Base-by-base conservation (phyloP, 2,888 invertebrate genomes). In the Chaitophorus viminalis region DNA sequence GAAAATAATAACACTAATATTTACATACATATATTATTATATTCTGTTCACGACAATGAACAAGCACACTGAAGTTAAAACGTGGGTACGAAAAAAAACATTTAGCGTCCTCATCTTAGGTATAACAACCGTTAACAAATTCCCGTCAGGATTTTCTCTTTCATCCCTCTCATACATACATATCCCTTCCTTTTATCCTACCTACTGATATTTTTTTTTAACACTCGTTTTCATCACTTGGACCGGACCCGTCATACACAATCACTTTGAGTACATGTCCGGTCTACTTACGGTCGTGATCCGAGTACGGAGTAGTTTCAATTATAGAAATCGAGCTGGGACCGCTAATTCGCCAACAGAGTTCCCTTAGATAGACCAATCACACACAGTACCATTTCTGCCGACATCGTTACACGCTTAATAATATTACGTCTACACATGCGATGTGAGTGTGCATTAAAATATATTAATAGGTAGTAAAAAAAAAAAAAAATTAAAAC, bases 301-400 rank as follows among this genome's bases (percentile, higher is more conserved):
- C 87, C 74, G 87, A 75, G 8, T 87, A 81, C 81, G 14, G 39
- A 87, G 74, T 46, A 31, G 81, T 81, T 87, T 87, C 79, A 87
- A 87, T 87, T 87, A 87, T 78, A 86, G 78, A 72, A 78, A 86
- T 86, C 78, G 78, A 86, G 54, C 86, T 0, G 36, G 54, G 72
- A 72, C 72, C 86, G 54, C 72, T 78, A 86, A 72, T 86, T 86
- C 78, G 36, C 72, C 78, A 72, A 70, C 17, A 46, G 74, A 11
- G 29, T 77, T 77, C 76, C 14, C 29, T 46, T 25, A 29, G 76
- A 31, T 65, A 6, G 36, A 39, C 39, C 29, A 29, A 54, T 39
- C 75, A 25, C 52, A 65, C 25, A 60, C 31, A 9, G 11, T 46
- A 46, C 14, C n/a, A 31, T 29, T 29, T 25, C 46, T 29, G 8